Conservation (phyloP, 2,797 vertebrate genomes). For the Arnoldichthys spilopterus region DNA sequence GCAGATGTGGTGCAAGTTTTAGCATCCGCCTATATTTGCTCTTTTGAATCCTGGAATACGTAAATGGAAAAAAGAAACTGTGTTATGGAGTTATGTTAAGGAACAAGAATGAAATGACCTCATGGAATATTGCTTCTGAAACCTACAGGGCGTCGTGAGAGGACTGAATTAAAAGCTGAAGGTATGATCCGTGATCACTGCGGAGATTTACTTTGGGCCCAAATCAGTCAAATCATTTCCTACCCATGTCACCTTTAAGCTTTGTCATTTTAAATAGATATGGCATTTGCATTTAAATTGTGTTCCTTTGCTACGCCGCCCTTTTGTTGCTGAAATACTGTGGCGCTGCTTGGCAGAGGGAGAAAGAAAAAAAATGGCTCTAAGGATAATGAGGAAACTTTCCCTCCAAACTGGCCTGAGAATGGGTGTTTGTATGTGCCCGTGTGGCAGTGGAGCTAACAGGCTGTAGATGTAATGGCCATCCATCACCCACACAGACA, state of each 20-base stretch:
- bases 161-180: conserved; percentile 12
- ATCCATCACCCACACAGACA: conserved; percentile 78
- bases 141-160: not conserved
- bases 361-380: conserved; percentile 33
- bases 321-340: conserved; percentile 6
- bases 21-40: not conserved
- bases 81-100: not conserved
- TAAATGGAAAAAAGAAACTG: not conserved
- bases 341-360: conserved; percentile 11
- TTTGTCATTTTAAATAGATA: conserved; percentile 45
- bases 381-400: conserved; percentile 53
- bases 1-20: not conserved
- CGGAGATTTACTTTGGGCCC: conserved; percentile 15
- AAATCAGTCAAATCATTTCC: conserved; percentile 32
- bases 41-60: not conserved
- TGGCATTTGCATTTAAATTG: conserved; percentile 48
- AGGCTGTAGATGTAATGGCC: conserved; percentile 69
- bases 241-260: conserved; percentile 22
- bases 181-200: conserved; percentile 16
- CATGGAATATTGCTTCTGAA: not conserved
- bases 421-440: conserved; percentile 17
- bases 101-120: not conserved
- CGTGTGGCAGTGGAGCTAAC: conserved; percentile 63
- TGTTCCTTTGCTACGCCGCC: too few species aligned
- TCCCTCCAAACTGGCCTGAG: conserved; percentile 32